These are phyloP conservation scores for Agrochola lychnidis DNA, from an alignment of 2,888 invertebrate species.

Conservation along the genomic window DNA sequence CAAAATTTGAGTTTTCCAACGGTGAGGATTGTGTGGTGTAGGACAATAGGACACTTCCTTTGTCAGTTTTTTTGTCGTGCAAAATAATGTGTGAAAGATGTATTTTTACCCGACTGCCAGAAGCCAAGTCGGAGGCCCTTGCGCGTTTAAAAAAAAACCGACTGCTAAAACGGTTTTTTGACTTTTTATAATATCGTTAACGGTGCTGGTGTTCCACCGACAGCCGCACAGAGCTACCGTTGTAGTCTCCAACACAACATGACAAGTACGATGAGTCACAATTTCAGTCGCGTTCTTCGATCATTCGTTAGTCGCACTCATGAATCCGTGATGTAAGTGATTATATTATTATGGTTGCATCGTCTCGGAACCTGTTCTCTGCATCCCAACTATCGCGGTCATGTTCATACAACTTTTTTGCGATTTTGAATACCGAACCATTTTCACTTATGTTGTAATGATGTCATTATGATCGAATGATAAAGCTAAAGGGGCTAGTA, in stretches of 20 bases:
- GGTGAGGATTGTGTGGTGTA: too few relatives aligned
- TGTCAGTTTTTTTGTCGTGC: too few relatives aligned
- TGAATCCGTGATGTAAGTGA: constrained; percentile 14
- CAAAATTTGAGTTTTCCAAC: too few relatives aligned
- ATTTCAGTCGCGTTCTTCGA: neutral
- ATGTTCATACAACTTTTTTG: constrained; percentile 5
- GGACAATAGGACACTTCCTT: too few relatives aligned
- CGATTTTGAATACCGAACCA: neutral
- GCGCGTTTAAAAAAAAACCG: too few relatives aligned
- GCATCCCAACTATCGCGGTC: constrained; percentile 7
- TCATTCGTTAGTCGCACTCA: constrained; percentile 5
- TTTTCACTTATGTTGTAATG: neutral
- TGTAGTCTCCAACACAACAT: neutral
- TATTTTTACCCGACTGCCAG: too few relatives aligned
- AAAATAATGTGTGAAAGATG: too few relatives aligned
- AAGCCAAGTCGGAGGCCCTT: too few relatives aligned
- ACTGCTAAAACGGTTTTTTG: neutral
- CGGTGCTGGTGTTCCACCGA: neutral
- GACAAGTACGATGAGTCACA: neutral
- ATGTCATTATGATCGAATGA: neutral
- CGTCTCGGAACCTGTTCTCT: constrained; percentile 24
- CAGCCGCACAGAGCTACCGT: neutral
- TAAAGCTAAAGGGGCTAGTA: neutral
- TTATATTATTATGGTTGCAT: constrained; percentile 14
- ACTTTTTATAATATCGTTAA: too few relatives aligned